Evolutionary conservation across 2,888 invertebrate species (phyloP).

Genomic region (Drosophila conformis): DNA sequence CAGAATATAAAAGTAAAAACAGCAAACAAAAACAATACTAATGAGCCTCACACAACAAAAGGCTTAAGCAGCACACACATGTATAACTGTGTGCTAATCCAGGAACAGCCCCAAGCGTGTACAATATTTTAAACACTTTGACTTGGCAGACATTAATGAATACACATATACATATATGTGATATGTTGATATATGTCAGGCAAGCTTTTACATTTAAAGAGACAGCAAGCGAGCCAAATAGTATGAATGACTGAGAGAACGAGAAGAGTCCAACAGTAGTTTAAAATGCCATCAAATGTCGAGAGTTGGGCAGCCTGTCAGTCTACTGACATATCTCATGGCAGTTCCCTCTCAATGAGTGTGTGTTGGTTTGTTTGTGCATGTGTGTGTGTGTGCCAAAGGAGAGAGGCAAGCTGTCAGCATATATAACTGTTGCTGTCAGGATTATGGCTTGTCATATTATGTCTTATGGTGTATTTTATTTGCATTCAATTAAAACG

Average conservation of each 20-base stretch:
- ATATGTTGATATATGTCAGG: slow-evolving; percentile 17
- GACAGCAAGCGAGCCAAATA: slow-evolving; percentile 6
- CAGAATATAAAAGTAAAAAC: slow-evolving; percentile 26
- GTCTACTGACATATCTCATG: slow-evolving; percentile 56
- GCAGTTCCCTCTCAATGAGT: slow-evolving; percentile 22
- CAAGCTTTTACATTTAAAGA: slow-evolving; percentile 18
- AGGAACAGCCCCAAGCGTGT: slow-evolving; percentile 50
- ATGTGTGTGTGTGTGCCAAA: not conserved
- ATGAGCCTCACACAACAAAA: slow-evolving; percentile 14
- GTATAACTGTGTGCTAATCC: slow-evolving; percentile 31
- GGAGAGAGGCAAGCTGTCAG: slow-evolving; percentile 56
- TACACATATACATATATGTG: slow-evolving; percentile 25
- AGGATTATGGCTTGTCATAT: slow-evolving; percentile 77
- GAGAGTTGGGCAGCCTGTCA: slow-evolving; percentile 62
- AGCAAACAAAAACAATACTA: slow-evolving; percentile 6
- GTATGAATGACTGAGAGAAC: not conserved
- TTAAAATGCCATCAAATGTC: slow-evolving; percentile 75
- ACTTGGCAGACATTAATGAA: slow-evolving; percentile 74
- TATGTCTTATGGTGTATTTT: slow-evolving; percentile 75
- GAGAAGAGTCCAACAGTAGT: slow-evolving; percentile 52
- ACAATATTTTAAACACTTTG: slow-evolving; percentile 74
- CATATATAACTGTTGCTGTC: slow-evolving; percentile 78
- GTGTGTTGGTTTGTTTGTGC: slow-evolving; percentile 9
- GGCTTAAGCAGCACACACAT: slow-evolving; percentile 42
- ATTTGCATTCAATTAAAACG: slow-evolving; percentile 80